Evolutionary conservation across 1,140 invertebrate genomes (phyloP).

Genomic region (Elymnias hypermnestra): DNA sequence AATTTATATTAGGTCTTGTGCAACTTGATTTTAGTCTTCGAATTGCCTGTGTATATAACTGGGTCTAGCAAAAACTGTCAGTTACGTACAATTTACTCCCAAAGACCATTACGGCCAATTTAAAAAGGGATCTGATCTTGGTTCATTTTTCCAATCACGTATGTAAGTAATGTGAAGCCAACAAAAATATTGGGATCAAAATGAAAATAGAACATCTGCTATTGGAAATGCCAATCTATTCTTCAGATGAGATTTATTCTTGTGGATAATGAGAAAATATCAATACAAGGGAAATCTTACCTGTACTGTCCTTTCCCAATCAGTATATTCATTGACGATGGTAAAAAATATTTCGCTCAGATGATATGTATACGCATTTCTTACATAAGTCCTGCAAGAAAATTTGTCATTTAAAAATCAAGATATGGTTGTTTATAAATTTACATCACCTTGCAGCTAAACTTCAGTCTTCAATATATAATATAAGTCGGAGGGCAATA

Average conservation of each 20-base stretch:
- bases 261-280: conserved; percentile 16
- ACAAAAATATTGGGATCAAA: conserved; percentile 24
- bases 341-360: conserved; percentile 98
- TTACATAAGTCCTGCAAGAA: conserved; percentile 87
- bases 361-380: conserved; percentile 96
- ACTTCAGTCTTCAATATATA: too few relatives aligned
- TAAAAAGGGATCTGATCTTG: conserved; percentile 16
- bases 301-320: conserved; percentile 93
- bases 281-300: conserved; percentile 34
- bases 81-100: conserved; percentile 13
- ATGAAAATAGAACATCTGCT: conserved; percentile 24
- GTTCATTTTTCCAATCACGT: conserved; percentile 30
- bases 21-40: too few relatives aligned
- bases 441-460: too few relatives aligned
- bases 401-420: too few relatives aligned
- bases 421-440: too few relatives aligned
- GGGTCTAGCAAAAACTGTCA: conserved; percentile 9
- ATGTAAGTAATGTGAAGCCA: conserved; percentile 26
- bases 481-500: too few relatives aligned
- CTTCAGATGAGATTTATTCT: conserved; percentile 16
- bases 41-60: too few relatives aligned
- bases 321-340: conserved; percentile 96
- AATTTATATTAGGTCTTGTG: too few relatives aligned
- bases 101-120: conserved; percentile 18
- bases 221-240: conserved; percentile 26